These are phyloP conservation scores for Arenicola marina DNA, from an alignment of 2,888 invertebrate genomes.

Conservation along the genomic window DNA sequence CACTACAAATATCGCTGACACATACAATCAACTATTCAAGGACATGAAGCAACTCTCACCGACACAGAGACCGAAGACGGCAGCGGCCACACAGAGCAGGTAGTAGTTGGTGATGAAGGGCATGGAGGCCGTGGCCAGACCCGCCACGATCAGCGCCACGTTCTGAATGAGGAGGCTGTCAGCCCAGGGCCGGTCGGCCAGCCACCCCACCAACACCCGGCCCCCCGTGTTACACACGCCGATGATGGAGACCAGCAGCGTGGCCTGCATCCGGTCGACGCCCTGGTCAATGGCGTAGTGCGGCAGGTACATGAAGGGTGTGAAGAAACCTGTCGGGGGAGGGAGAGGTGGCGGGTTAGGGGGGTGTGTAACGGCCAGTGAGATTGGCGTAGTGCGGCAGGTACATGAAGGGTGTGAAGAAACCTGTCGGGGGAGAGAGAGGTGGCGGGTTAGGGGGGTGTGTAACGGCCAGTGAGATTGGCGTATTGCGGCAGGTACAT, in stretches of 20 bases:
- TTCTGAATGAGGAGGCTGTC: conserved; percentile 88
- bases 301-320: conserved; percentile 54
- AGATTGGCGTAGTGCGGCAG: too few relatives aligned
- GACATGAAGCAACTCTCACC: too few relatives aligned
- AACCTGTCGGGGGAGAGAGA: too few relatives aligned
- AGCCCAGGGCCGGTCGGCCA: conserved; percentile 75
- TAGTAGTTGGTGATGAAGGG: conserved; percentile 68
- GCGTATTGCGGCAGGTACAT: too few relatives aligned
- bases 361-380: too few relatives aligned
- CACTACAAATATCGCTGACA: background rate
- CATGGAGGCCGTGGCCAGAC: conserved; percentile 83
- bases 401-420: too few relatives aligned
- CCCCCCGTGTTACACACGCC: conserved; percentile 48
- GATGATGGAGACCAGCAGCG: conserved; percentile 59
- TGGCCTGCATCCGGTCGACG: conserved; percentile 63
- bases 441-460: too few relatives aligned
- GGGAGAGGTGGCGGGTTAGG: too few relatives aligned
- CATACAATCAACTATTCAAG: too few relatives aligned
- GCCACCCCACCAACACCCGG: conserved; percentile 65
- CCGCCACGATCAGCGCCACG: conserved; percentile 83
- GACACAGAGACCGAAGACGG: conserved; percentile 80
- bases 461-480: too few relatives aligned
- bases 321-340: conserved; percentile 56
- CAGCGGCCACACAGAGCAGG: conserved; percentile 78
- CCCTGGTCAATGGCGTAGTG: conserved; percentile 41